Evolutionary conservation across 2,888 invertebrate species (phyloP).

Genomic region (Dynastes maya): DNA sequence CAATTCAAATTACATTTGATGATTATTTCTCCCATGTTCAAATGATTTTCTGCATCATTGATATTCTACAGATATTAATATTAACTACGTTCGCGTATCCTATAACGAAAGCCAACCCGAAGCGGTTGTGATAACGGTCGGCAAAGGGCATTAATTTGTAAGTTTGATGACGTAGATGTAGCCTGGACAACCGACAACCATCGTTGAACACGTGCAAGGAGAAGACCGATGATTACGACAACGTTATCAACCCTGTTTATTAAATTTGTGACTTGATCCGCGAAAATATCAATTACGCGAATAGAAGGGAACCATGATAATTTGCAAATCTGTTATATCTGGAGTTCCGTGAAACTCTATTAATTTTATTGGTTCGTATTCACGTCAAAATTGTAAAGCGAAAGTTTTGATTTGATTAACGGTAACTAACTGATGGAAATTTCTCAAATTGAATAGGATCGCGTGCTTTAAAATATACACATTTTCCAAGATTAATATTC

Average conservation of each 20-base stretch:
- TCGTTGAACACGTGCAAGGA: neutral
- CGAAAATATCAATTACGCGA: slow-evolving; percentile 25
- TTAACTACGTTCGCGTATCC: neutral
- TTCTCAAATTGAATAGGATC: no score
- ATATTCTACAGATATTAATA: neutral
- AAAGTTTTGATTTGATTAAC: no score
- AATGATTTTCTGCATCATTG: no score
- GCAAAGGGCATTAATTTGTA: slow-evolving; percentile 10
- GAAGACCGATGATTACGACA: neutral
- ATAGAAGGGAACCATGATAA: neutral
- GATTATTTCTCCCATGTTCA: no score
- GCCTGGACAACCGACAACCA: neutral
- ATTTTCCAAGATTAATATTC: no score
- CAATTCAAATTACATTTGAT: no score
- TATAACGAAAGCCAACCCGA: neutral
- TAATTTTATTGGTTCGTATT: slow-evolving; percentile 16
- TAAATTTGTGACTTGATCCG: slow-evolving; percentile 24
- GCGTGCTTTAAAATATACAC: neutral
- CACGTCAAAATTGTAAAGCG: neutral
- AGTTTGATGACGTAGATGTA: neutral
- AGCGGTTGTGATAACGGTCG: neutral
- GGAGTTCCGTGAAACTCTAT: neutral
- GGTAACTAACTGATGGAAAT: no score
- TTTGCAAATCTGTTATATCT: neutral
- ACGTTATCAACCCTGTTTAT: slow-evolving; percentile 10